Evolutionary conservation across 53 echinoderm and acorn worm genomes (phyloP).

Genomic region (Echinarachnius parma): DNA sequence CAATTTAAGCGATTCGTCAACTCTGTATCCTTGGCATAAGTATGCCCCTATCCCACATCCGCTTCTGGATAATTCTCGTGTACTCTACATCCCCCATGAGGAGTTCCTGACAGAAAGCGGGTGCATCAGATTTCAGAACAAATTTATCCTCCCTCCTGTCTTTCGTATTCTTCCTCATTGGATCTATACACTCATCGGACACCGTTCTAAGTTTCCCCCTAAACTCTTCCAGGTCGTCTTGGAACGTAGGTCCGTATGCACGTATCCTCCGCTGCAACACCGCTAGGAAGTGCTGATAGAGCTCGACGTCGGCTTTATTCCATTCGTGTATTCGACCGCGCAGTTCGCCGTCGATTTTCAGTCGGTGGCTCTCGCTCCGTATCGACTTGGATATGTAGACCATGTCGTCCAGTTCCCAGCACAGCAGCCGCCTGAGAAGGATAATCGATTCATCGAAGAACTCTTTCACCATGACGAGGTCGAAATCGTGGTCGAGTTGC

Average conservation of each 20-base stretch:
- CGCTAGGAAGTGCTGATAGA: slow-evolving; percentile 7
- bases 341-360: slow-evolving; percentile 1
- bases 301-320: slow-evolving; percentile 15
- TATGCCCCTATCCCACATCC: slow-evolving; percentile 40
- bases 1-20: too few relatives aligned
- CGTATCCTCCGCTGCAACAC: slow-evolving; percentile 12
- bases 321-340: not conserved
- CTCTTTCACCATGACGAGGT: slow-evolving; percentile 65
- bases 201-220: slow-evolving; percentile 5
- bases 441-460: slow-evolving; percentile 69
- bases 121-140: slow-evolving; percentile 20
- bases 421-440: slow-evolving; percentile 50
- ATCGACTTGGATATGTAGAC: slow-evolving; percentile 43
- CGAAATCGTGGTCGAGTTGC: slow-evolving; percentile 47
- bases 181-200: slow-evolving; percentile 36
- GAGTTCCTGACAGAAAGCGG: slow-evolving; percentile 13
- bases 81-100: slow-evolving; percentile 33
- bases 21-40: too few relatives aligned
- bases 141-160: slow-evolving; percentile 39
- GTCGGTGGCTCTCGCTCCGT: slow-evolving; percentile 33
- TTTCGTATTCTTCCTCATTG: not conserved
- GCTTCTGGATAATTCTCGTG: slow-evolving; percentile 14
- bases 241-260: slow-evolving; percentile 22
- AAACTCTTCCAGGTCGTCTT: slow-evolving; percentile 8
- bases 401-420: slow-evolving; percentile 61